Evolutionary conservation across 2,113 vertebrate species (phyloP), one percentile per base, ranked within the genome.

Genomic region (Jaculus jaculus): DNA sequence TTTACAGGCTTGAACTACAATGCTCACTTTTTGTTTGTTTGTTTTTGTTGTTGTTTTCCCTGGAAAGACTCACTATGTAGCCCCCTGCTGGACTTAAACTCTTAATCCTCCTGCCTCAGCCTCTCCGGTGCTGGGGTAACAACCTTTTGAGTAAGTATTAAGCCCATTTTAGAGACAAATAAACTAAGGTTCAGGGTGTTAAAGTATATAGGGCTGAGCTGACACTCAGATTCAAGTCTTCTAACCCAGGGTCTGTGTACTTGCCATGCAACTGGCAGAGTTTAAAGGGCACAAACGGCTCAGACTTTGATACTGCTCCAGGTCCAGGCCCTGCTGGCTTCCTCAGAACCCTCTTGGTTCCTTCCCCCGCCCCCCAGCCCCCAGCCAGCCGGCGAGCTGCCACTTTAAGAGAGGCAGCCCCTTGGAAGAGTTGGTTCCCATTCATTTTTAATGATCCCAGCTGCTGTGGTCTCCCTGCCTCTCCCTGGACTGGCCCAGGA

Each of bases 391-490:
- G 65, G 37, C 77, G 83, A 75, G 32, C 81, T 63, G 74, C 77
- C 15, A 5, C 73, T 91, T 92, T 79, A 85, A 92, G 84, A 91
- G 65, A 39, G 28, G 5, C 10, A 37, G 61, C 28, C 37, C 82
- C 78, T 86, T 42, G 17, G 12, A 54, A 9, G 51, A 51, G 39
- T 6, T 30, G 58, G 28, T 85, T 89, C 69, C 78, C 87, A 91
- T 95, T 78, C 85, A 95, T 96, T 94, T 92, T 94, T 90, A 94
- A 96, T 92, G 86, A 54, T 91, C 78, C 78, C 75, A 78, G 93
- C 95, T 95, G 92, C 92, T 32, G 13, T 10, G 15, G 42, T 47
- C 72, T 88, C 71, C 78, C 86, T 37, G 58, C n/a, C 32, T 92
- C 95, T 87, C 73, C 17, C 3, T 1, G 7, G 79, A 60, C 47